A percentile compares a stretch with the other conserved stretches of the same genome.
phyloP scores from a whole-genome alignment of 2,888 invertebrate species.

The Podabrus alpinus region DNA sequence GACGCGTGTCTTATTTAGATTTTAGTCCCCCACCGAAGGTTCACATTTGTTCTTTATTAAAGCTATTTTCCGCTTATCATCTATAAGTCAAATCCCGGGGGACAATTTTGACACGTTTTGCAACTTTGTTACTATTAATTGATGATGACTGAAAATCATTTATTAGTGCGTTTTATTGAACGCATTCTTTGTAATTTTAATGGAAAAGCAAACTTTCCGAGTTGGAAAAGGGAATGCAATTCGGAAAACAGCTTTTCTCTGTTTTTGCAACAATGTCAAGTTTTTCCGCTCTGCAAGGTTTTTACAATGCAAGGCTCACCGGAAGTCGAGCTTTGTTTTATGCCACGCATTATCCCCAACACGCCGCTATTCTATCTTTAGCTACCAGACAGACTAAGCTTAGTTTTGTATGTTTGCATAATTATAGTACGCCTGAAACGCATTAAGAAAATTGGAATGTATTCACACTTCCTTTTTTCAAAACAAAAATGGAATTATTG shows the following conservation, averaged over 20 bases:
- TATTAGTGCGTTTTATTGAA: not conserved
- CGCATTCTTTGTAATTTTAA: not conserved
- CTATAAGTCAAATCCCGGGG: conserved; percentile 6
- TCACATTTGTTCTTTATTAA: conserved; percentile 28
- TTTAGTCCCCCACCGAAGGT: conserved; percentile 17
- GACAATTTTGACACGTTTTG: not conserved
- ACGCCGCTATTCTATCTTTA: conserved; percentile 34
- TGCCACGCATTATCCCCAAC: conserved; percentile 36
- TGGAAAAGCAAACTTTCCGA: not conserved
- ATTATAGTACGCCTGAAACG: conserved; percentile 20
- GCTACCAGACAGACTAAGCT: conserved; percentile 21
- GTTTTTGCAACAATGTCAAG: conserved; percentile 46
- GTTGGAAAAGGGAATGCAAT: not conserved
- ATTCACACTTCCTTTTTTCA: not conserved
- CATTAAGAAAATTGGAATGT: conserved; percentile 26
- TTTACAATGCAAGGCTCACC: conserved; percentile 41
- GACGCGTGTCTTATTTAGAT: conserved; percentile 37
- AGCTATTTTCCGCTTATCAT: conserved; percentile 25
- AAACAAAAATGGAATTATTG: not conserved
- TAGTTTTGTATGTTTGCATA: conserved; percentile 25
- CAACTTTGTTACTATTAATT: conserved; percentile 1
- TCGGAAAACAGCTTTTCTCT: not conserved
- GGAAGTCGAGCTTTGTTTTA: conserved; percentile 37
- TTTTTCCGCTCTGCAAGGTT: conserved; percentile 50
- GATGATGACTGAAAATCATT: not conserved